Conservation (phyloP, 1,140 invertebrate species). For the Leptinotarsa lineolata region DNA sequence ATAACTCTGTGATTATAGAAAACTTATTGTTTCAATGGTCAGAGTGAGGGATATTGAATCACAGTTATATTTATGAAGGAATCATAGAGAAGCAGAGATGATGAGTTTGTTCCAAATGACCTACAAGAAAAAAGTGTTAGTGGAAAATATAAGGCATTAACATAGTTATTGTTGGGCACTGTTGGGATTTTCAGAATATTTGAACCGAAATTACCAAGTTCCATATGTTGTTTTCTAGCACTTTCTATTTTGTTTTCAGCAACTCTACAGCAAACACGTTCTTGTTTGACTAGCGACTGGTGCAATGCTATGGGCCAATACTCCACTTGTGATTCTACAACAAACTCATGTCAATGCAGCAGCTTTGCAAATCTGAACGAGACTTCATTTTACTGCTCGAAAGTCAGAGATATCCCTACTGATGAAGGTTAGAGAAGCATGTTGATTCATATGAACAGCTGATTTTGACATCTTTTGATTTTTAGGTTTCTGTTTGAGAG, state of each 20-base stretch:
- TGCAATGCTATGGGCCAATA: constrained; percentile 37
- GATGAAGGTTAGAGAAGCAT: constrained; percentile 3
- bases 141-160: too few relatives aligned
- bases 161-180: too few relatives aligned
- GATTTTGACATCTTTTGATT: neutral
- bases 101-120: too few relatives aligned
- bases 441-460: neutral
- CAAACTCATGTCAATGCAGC: constrained; percentile 30
- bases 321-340: constrained; percentile 31
- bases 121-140: too few relatives aligned
- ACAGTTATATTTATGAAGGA: too few relatives aligned
- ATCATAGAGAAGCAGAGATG: too few relatives aligned
- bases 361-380: constrained; percentile 28
- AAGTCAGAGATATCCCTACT: neutral
- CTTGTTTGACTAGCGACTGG: constrained; percentile 37
- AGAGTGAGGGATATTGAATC: too few relatives aligned
- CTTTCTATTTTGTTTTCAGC: constrained; percentile 22
- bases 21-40: too few relatives aligned
- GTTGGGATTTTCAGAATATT: neutral
- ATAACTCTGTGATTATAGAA: too few relatives aligned
- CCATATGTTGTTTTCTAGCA: neutral
- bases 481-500: constrained; percentile 17
- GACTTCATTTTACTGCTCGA: constrained; percentile 29
- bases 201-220: neutral
- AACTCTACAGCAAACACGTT: constrained; percentile 27